Conservation (phyloP, 2,888 invertebrate genomes). For the Hymenopus coronatus region DNA sequence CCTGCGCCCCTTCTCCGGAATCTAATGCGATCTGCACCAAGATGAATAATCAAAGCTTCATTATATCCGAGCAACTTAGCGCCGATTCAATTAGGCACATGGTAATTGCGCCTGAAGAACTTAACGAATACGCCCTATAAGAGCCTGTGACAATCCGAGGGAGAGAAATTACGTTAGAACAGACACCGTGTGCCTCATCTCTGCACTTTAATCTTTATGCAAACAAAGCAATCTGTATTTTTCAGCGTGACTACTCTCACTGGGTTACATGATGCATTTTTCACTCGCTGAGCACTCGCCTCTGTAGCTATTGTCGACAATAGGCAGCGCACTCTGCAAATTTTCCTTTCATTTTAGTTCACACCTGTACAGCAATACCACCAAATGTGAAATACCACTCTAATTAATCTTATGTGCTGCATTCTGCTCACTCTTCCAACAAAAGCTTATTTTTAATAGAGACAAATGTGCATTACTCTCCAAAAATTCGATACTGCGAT, state of each 20-base stretch:
- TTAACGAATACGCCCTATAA: background rate
- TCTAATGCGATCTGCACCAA: background rate
- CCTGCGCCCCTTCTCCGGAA: background rate
- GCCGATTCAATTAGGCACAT: background rate
- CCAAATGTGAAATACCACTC: no score
- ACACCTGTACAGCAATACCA: no score
- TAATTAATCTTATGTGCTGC: no score
- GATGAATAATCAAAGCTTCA: background rate
- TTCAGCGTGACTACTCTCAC: background rate
- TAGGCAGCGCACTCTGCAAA: background rate
- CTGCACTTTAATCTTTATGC: background rate
- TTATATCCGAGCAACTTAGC: background rate
- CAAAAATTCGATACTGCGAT: no score
- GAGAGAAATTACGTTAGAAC: background rate
- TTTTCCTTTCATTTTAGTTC: background rate
- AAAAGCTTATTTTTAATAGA: no score
- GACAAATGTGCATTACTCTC: no score
- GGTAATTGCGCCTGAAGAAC: background rate
- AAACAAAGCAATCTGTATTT: background rate
- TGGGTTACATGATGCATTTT: background rate
- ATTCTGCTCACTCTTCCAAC: no score
- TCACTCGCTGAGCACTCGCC: background rate
- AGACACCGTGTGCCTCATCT: background rate
- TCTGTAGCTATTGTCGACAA: background rate
- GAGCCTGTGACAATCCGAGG: background rate